Conservation (phyloP, 2,888 invertebrate species). For the Thymelicus lineola region DNA sequence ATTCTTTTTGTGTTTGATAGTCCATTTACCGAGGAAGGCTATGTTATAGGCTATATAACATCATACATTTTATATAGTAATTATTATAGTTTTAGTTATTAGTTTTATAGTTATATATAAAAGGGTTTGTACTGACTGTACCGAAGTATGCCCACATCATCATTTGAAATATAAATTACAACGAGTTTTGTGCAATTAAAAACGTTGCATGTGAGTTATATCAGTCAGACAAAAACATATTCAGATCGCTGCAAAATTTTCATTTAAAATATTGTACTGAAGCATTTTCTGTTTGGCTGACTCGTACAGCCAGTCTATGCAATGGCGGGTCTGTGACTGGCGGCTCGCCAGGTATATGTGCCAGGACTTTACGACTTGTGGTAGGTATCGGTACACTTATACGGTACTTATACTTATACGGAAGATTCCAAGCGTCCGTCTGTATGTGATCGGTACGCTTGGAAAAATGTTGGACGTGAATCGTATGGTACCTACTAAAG, state of each 20-base stretch:
- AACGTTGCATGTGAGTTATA: not conserved
- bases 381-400: not conserved
- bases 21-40: no score
- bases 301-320: constrained; percentile 13
- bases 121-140: not conserved
- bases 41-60: no score
- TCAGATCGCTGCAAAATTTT: not conserved
- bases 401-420: not conserved
- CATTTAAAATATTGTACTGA: not conserved
- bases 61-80: no score
- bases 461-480: no score
- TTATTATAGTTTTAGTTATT: no score
- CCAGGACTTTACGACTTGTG: constrained; percentile 23
- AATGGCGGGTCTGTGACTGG: constrained; percentile 18
- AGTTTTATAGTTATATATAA: no score
- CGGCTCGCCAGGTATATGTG: constrained; percentile 23
- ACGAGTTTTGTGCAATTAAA: not conserved
- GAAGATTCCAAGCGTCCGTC: not conserved
- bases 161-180: no score
- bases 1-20: no score
- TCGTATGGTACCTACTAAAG: no score
- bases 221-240: not conserved
- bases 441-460: not conserved
- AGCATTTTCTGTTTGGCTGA: constrained; percentile 10
- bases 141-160: not conserved